Evolutionary conservation across 2,797 vertebrate genomes (phyloP), one percentile per base, ranked within the genome.

Genomic region (Petrocephalus schoutedeni): DNA sequence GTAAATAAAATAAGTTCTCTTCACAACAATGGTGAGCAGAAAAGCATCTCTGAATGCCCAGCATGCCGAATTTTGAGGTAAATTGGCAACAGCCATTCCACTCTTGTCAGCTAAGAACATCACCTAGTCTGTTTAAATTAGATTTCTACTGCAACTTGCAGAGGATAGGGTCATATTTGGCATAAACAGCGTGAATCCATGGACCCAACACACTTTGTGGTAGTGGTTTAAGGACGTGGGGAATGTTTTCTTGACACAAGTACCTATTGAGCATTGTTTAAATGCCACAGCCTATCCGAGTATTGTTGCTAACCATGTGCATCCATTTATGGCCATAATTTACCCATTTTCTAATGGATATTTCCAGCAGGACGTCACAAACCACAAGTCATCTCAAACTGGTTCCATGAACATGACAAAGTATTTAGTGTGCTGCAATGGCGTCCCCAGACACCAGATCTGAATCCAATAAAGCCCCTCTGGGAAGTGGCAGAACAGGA

Each of bases 211-310:
- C 32, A 36, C 32, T 71, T 36, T 71, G 67, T 36, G 32, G 67
- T 71, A 71, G 67, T 14, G 12, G 67, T 36, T 71, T 71, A 71
- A 71, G 14, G 32, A 71, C 36, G 67, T 41, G 67, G 32, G 32
- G 67, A 71, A 71, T 71, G 67, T 41, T 71, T 71, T 71, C 67
- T 71, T 71, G 67, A 71, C 67, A 71, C 67, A 71, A 71, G 36
- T 41, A 71, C 67, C 67, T 36, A 36, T 19, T 71, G 67, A 41
- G 28, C 32, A 71, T 71, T 71, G 67, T 71, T 71, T 71, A 71
- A 71, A 71, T 36, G 32, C 67, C 67, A 71, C 67, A 41, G 32
- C 12, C 14, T 19, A 71, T 71, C 67, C 16, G 67, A 36, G 67
- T 16, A 36, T 71, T 71, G 67, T 32, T 71, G 67, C 12, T 71